Conservation (phyloP, 2,888 invertebrate genomes). For the Caenorhabditis imperialis region DNA sequence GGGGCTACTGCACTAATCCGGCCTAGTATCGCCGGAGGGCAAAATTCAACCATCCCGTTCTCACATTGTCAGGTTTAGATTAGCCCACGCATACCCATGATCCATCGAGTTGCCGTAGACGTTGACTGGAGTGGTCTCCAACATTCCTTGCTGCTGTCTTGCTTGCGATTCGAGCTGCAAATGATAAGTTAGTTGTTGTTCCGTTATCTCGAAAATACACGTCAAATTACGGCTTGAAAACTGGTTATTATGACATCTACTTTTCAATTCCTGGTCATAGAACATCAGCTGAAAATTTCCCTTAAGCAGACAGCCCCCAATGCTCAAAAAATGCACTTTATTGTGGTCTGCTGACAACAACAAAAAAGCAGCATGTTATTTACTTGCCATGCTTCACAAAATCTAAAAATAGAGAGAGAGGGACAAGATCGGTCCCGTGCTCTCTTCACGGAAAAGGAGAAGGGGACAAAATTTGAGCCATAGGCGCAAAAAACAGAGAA, state of each 20-base stretch:
- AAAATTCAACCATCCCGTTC: constrained; percentile 36
- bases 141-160: constrained; percentile 48
- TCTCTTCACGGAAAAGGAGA: constrained; percentile 2
- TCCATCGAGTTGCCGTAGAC: constrained; percentile 59
- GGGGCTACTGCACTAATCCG: constrained; percentile 39
- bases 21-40: constrained; percentile 34
- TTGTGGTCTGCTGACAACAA: constrained; percentile 24
- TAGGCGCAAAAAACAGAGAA: constrained; percentile 11
- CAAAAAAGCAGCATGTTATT: constrained; percentile 41
- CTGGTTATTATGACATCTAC: too few relatives aligned
- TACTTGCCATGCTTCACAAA: constrained; percentile 24
- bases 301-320: too few relatives aligned
- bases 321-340: constrained; percentile 28
- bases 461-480: constrained; percentile 32
- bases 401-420: constrained; percentile 50
- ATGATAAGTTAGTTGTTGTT: not conserved
- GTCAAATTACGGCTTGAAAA: too few relatives aligned
- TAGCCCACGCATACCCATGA: constrained; percentile 46
- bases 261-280: too few relatives aligned
- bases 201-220: too few relatives aligned
- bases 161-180: constrained; percentile 28
- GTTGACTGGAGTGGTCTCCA: constrained; percentile 56
- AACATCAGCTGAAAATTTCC: too few relatives aligned
- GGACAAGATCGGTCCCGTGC: constrained; percentile 41
- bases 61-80: constrained; percentile 31